A percentile compares a stretch with the other conserved stretches of the same genome.
These are phyloP conservation scores for Luperina testacea DNA, from an alignment of 2,888 invertebrate genomes.

Conservation along the genomic window DNA sequence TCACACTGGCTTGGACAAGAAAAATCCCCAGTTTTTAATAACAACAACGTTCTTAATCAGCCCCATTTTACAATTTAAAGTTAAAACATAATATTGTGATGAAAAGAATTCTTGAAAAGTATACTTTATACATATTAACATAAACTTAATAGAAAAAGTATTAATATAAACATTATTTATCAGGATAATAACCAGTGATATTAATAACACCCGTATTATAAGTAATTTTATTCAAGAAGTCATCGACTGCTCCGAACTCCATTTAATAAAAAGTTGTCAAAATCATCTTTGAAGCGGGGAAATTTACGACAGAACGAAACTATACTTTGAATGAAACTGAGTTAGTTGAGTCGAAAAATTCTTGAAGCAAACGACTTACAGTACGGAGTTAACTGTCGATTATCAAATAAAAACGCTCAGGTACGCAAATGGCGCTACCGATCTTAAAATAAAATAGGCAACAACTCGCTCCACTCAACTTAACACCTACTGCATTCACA, in stretches of 20 bases:
- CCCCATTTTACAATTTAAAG: conserved; percentile 29
- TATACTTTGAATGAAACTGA: not conserved
- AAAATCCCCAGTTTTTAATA: not conserved
- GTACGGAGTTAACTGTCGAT: conserved; percentile 9
- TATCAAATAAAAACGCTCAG: conserved; percentile 41
- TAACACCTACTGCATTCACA: conserved; percentile 64
- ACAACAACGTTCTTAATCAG: not conserved
- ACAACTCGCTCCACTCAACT: conserved; percentile 33
- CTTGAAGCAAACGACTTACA: not conserved
- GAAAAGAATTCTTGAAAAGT: conserved; percentile 3
- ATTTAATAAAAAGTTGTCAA: not conserved
- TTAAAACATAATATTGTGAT: conserved; percentile 13
- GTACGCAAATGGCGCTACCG: conserved; percentile 36
- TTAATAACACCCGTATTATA: not conserved
- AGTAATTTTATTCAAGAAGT: not conserved
- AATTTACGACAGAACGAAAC: not conserved
- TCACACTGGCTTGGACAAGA: not conserved
- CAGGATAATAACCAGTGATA: conserved; percentile 31
- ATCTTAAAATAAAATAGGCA: conserved; percentile 18
- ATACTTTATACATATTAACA: conserved; percentile 37
- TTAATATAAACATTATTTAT: conserved; percentile 35
- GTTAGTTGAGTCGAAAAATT: not conserved
- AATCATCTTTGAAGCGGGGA: not conserved
- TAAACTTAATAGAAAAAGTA: conserved; percentile 41
- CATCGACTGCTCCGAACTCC: not conserved